These are phyloP conservation scores for Trissolcus basalis DNA, from an alignment of 1,140 invertebrate genomes.

Conservation along the genomic window DNA sequence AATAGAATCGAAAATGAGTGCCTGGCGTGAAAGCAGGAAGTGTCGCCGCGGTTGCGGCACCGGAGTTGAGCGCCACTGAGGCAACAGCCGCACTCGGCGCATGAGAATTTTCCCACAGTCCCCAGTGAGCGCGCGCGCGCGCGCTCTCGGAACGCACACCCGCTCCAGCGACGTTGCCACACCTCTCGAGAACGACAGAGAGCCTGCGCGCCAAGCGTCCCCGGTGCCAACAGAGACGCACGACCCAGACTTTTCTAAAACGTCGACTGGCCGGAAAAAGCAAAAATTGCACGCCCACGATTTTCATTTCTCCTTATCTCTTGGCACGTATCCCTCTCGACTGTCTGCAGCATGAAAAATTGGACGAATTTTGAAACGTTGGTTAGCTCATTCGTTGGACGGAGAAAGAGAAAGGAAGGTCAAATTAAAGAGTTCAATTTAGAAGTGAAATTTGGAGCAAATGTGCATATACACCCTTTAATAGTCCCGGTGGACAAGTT, in stretches of 20 bases:
- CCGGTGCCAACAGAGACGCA: conserved; percentile 28
- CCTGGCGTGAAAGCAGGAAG: conserved; percentile 54
- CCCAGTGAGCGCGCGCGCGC: conserved; percentile 62
- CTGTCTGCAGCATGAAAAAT: too few relatives aligned
- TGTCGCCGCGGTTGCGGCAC: conserved; percentile 17
- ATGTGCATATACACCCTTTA: too few relatives aligned
- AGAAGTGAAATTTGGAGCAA: too few relatives aligned
- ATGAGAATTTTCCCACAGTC: conserved; percentile 77
- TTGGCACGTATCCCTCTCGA: too few relatives aligned
- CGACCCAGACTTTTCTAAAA: conserved; percentile 36
- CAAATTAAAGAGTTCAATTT: too few relatives aligned
- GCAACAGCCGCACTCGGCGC: conserved; percentile 65
- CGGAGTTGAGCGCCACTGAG: conserved; percentile 64
- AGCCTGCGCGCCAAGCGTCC: conserved; percentile 7
- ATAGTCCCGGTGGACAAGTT: neutral
- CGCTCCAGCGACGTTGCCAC: conserved; percentile 73
- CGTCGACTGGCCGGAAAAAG: conserved; percentile 46
- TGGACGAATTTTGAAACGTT: too few relatives aligned
- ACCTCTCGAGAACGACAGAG: conserved; percentile 61
- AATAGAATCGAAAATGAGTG: conserved; percentile 25
- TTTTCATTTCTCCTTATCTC: conserved; percentile 12
- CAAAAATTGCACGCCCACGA: conserved; percentile 49
- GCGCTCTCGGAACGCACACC: conserved; percentile 67
- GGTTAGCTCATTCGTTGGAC: too few relatives aligned
- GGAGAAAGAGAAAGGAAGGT: too few relatives aligned